A percentile compares a stretch with the other conserved stretches of the same genome.
These are phyloP conservation scores for Columba livia DNA, from an alignment of 2,113 vertebrate species.

Conservation along the genomic window DNA sequence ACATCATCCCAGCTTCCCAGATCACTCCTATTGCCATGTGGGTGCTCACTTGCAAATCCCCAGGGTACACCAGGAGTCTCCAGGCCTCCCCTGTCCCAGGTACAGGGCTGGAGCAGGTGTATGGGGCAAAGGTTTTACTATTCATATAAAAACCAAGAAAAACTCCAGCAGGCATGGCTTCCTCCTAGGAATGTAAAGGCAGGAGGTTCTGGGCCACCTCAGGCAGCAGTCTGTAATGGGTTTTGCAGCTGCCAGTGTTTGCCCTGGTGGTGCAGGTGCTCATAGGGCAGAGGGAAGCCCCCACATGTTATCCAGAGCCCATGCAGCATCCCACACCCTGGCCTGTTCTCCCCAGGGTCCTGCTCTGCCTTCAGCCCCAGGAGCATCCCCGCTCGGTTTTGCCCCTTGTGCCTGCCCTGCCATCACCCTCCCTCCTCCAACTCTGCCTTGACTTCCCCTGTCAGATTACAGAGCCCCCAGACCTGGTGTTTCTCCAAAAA, in stretches of 20 bases:
- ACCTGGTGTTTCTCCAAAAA: accelerated
- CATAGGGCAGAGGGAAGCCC: background rate
- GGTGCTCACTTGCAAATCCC: background rate
- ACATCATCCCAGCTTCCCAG: background rate
- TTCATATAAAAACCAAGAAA: background rate
- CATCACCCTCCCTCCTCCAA: background rate
- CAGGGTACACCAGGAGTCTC: accelerated
- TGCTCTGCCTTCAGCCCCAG: background rate
- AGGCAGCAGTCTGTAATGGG: background rate
- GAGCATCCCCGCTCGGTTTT: background rate
- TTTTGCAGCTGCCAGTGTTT: background rate
- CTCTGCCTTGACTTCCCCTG: background rate
- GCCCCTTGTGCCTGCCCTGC: background rate
- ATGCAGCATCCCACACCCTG: background rate
- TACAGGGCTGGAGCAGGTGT: accelerated
- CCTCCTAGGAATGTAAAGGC: background rate
- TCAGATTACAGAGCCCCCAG: background rate
- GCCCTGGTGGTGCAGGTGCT: background rate
- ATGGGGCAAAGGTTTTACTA: background rate
- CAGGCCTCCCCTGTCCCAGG: accelerated
- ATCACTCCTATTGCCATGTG: accelerated
- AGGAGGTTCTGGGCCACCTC: background rate
- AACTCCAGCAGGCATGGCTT: background rate
- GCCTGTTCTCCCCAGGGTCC: background rate
- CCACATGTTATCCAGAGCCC: accelerated